These are phyloP conservation scores for Achlya flavicornis DNA, from an alignment of 2,888 invertebrate genomes.

Conservation along the genomic window DNA sequence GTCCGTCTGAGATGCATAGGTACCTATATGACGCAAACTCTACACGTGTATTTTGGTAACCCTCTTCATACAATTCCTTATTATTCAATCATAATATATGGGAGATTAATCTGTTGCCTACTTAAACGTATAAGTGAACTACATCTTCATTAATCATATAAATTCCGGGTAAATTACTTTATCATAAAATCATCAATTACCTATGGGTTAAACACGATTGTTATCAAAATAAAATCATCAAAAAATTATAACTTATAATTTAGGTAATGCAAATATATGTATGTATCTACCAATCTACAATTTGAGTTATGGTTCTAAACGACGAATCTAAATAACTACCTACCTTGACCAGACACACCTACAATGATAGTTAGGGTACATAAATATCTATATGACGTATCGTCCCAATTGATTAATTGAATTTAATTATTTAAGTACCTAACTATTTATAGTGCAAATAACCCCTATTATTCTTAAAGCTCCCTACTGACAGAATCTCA, in stretches of 20 bases:
- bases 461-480: slow-evolving; percentile 36
- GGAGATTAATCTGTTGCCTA: slow-evolving; percentile 43
- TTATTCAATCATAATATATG: slow-evolving; percentile 22
- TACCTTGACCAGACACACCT: slow-evolving; percentile 42
- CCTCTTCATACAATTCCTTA: neutral
- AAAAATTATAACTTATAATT: slow-evolving; percentile 59
- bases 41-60: neutral
- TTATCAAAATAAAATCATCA: slow-evolving; percentile 78
- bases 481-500: slow-evolving; percentile 34
- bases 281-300: slow-evolving; percentile 57
- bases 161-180: slow-evolving; percentile 46
- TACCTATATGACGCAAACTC: neutral
- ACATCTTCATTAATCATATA: slow-evolving; percentile 46
- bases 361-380: slow-evolving; percentile 37
- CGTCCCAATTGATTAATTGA: slow-evolving; percentile 44
- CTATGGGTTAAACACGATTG: slow-evolving; percentile 58
- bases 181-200: slow-evolving; percentile 44
- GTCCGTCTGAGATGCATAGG: neutral
- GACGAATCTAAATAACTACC: slow-evolving; percentile 66
- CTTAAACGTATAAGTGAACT: slow-evolving; percentile 45
- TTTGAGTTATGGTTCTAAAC: slow-evolving; percentile 70
- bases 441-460: slow-evolving; percentile 37
- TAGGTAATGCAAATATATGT: slow-evolving; percentile 37
- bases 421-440: slow-evolving; percentile 32
- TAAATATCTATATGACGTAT: slow-evolving; percentile 34